These are phyloP conservation scores for Sapayoa aenigma DNA, from an alignment of 2,113 vertebrate genomes.

Conservation along the genomic window DNA sequence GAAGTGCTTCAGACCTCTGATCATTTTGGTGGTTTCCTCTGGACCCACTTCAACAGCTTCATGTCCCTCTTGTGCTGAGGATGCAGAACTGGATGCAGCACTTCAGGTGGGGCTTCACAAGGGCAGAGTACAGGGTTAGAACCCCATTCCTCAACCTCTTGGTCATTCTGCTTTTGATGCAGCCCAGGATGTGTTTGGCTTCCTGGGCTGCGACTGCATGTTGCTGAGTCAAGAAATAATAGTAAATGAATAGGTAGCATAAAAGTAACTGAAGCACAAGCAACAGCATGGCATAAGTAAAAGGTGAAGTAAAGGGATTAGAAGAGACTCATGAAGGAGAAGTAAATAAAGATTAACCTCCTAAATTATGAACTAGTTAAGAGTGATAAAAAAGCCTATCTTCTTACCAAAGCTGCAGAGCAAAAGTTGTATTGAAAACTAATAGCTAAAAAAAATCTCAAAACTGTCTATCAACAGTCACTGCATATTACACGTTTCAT, in stretches of 20 bases:
- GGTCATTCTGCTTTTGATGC: too few relatives aligned
- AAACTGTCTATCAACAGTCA: background rate
- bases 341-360: background rate
- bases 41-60: rapidly evolving
- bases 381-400: background rate
- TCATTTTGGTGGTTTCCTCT: background rate
- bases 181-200: too few relatives aligned
- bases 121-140: background rate
- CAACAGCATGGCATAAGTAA: background rate
- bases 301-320: background rate
- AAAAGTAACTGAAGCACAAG: background rate
- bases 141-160: too few relatives aligned
- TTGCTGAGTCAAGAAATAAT: background rate
- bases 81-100: background rate
- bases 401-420: background rate
- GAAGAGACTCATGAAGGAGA: background rate
- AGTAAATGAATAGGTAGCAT: background rate
- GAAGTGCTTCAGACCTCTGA: background rate
- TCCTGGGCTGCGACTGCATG: too few relatives aligned
- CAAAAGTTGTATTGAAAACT: background rate
- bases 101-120: background rate
- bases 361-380: background rate
- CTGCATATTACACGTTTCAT: background rate
- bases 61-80: too few relatives aligned
- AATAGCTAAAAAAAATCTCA: background rate